Percentiles rank a stretch among this genome's conserved stretches.
These are phyloP conservation scores for Anguilla rostrata DNA, from an alignment of 2,113 vertebrate species.

Conservation along the genomic window DNA sequence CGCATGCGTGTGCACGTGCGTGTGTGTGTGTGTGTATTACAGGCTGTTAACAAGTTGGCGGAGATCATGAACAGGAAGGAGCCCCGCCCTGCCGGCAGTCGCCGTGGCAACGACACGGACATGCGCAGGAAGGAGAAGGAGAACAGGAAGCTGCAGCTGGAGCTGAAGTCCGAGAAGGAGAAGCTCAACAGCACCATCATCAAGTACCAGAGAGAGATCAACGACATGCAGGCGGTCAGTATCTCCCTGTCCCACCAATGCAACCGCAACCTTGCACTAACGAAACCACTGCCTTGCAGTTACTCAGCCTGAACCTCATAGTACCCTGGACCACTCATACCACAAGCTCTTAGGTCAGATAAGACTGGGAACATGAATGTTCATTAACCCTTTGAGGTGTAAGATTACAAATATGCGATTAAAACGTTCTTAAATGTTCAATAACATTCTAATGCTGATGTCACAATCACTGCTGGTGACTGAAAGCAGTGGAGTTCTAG, in stretches of 20 bases:
- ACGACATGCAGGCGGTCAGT: constrained; percentile 95
- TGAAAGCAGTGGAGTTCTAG: too few species aligned
- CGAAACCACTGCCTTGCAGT: background rate
- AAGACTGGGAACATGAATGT: too few species aligned
- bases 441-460: too few species aligned
- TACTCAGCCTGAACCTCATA: background rate
- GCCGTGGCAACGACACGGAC: constrained; percentile 91
- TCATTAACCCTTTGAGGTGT: too few species aligned
- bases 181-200: constrained; percentile 95
- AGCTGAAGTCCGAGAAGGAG: constrained; percentile 92
- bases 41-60: constrained; percentile 97
- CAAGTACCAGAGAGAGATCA: constrained; percentile 96
- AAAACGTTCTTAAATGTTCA: too few species aligned
- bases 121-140: constrained; percentile 95
- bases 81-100: constrained; percentile 75
- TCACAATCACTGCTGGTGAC: too few species aligned
- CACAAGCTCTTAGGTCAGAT: too few species aligned
- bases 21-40: constrained; percentile 6
- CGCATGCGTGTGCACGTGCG: background rate
- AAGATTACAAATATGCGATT: too few species aligned
- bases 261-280: background rate
- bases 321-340: background rate
- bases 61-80: constrained; percentile 98
- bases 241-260: background rate
- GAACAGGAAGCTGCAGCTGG: constrained; percentile 95